phyloP scores from a whole-genome alignment of 2,797 vertebrate genomes.

The Esox lucius region DNA sequence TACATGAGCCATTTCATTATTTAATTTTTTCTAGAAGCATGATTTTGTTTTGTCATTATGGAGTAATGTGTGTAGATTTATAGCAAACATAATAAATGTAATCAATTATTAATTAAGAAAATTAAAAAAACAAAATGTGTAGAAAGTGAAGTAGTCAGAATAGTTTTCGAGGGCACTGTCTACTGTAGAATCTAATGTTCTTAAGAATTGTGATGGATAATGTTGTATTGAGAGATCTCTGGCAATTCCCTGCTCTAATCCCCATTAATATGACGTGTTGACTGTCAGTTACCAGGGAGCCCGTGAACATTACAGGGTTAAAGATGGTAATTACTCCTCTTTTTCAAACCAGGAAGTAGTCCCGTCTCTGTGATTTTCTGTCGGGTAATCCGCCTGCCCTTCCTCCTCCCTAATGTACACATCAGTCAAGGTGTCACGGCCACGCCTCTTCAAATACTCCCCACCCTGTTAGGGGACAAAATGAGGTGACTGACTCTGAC shows the following conservation, averaged over 20 bases:
- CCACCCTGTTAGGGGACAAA: background rate
- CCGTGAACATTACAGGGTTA: background rate
- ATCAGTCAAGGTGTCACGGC: background rate
- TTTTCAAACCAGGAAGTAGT: background rate
- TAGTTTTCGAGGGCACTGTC: too few species aligned
- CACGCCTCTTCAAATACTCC: background rate
- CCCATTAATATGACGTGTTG: background rate
- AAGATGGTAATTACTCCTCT: background rate
- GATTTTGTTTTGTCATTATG: too few species aligned
- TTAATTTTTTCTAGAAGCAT: too few species aligned
- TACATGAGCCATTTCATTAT: too few species aligned
- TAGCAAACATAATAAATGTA: too few species aligned
- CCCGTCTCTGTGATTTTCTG: background rate
- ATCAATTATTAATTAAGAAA: too few species aligned
- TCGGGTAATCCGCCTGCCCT: background rate
- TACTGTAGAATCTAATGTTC: too few species aligned
- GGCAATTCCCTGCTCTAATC: background rate
- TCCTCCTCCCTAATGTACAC: constrained; percentile 4
- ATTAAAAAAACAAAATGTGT: too few species aligned
- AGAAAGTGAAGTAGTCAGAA: too few species aligned
- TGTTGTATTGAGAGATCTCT: too few species aligned
- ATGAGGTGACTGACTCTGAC: background rate
- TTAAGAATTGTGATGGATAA: too few species aligned
- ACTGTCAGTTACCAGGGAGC: background rate
- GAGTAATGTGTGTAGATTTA: too few species aligned